These are phyloP conservation scores for Agonopterix heracliana DNA, from an alignment of 2,888 invertebrate species.

Conservation along the genomic window DNA sequence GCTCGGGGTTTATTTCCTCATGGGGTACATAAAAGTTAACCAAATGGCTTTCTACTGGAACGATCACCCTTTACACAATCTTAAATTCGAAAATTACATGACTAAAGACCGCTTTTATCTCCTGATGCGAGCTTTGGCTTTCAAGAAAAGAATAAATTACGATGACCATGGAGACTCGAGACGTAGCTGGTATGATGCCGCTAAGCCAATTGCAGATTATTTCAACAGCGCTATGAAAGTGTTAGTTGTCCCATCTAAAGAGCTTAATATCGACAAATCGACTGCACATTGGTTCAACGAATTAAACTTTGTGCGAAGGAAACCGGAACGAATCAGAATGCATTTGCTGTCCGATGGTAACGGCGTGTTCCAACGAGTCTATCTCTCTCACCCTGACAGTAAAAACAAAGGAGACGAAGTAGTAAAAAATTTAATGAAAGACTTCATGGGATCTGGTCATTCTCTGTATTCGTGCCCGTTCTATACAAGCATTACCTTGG, in stretches of 20 bases:
- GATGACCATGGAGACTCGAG: not conserved
- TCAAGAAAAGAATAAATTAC: not conserved
- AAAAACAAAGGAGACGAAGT: slow-evolving; percentile 3
- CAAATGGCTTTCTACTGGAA: not conserved
- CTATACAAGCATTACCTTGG: slow-evolving; percentile 1
- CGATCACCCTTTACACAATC: not conserved
- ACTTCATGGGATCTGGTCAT: slow-evolving; percentile 1
- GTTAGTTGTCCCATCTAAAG: not conserved
- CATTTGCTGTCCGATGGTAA: slow-evolving; percentile 1
- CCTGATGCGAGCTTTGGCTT: not conserved
- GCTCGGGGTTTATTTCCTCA: not conserved
- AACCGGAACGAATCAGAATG: slow-evolving; percentile 2
- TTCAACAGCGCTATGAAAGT: slow-evolving; percentile 1
- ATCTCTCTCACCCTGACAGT: slow-evolving; percentile 1
- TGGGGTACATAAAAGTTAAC: slow-evolving; percentile 1
- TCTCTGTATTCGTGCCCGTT: slow-evolving; percentile 2
- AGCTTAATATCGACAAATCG: slow-evolving; percentile 1
- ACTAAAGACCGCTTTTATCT: not conserved
- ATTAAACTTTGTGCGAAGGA: not conserved
- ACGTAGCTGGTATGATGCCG: slow-evolving; percentile 2
- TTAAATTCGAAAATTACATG: slow-evolving; percentile 3
- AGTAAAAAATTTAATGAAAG: not conserved
- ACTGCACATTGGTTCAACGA: slow-evolving; percentile 2
- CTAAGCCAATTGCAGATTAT: not conserved
- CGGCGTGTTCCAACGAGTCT: slow-evolving; percentile 1